Evolutionary conservation across 2,888 invertebrate genomes (phyloP).

Genomic region (Nemapogon koenigi): DNA sequence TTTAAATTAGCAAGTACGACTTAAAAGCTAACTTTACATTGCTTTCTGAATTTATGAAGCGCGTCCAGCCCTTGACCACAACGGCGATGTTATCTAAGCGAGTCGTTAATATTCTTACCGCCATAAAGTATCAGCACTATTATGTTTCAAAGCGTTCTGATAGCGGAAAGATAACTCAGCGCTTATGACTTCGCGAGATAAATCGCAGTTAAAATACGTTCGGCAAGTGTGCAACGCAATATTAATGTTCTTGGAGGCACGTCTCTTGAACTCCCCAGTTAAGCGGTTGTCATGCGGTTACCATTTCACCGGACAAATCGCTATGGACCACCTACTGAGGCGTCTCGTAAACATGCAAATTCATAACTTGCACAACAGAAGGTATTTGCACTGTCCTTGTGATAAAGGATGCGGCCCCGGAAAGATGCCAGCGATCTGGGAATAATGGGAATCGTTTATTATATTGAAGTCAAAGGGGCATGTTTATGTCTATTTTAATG

Average conservation of each 20-base stretch:
- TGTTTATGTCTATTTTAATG: no score
- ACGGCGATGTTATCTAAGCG: slow-evolving; percentile 10
- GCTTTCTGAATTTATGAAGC: slow-evolving; percentile 4
- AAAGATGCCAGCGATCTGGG: no score
- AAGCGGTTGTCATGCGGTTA: slow-evolving; percentile 44
- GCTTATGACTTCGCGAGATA: slow-evolving; percentile 27
- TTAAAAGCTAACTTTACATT: slow-evolving; percentile 6
- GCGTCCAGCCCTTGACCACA: slow-evolving; percentile 15
- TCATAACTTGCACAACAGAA: slow-evolving; percentile 19
- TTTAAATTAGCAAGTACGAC: slow-evolving; percentile 4
- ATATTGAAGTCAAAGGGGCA: no score
- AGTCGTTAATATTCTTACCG: slow-evolving; percentile 19
- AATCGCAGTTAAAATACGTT: slow-evolving; percentile 39
- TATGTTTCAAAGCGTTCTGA: slow-evolving; percentile 35
- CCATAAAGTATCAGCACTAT: slow-evolving; percentile 33
- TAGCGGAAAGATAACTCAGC: slow-evolving; percentile 38
- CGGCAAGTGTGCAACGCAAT: slow-evolving; percentile 16
- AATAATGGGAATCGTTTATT: no score
- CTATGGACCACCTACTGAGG: slow-evolving; percentile 47
- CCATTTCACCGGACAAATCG: slow-evolving; percentile 48
- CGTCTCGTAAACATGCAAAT: slow-evolving; percentile 51
- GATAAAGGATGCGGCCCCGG: no score
- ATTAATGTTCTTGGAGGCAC: background rate
- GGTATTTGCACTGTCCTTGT: slow-evolving; percentile 6
- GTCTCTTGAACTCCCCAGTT: slow-evolving; percentile 25